phyloP scores from a whole-genome alignment of 1,140 invertebrate species.

The Drosophila bifasciata region DNA sequence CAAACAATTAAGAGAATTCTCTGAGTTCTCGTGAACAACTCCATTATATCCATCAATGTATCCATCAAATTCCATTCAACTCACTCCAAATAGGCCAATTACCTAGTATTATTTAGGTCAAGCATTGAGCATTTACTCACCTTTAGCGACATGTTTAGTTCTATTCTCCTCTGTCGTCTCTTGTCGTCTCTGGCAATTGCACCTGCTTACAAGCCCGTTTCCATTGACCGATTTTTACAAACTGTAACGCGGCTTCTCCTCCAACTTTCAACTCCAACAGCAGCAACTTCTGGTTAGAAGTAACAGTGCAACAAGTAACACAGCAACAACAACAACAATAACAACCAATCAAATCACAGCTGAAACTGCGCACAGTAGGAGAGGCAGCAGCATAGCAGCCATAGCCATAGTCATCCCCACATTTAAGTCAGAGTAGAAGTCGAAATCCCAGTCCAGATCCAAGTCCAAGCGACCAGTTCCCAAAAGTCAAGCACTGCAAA shows the following conservation, averaged over 20 bases:
- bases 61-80: conserved; percentile 10
- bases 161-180: conserved; percentile 19
- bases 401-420: conserved; percentile 41
- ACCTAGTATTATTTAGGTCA: conserved; percentile 54
- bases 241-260: conserved; percentile 62
- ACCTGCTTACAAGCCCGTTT: conserved; percentile 77
- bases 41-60: not conserved
- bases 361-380: conserved; percentile 46
- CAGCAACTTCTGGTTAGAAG: conserved; percentile 35
- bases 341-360: conserved; percentile 49
- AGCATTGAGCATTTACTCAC: conserved; percentile 59
- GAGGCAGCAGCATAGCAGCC: conserved; percentile 59
- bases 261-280: conserved; percentile 27
- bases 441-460: conserved; percentile 21
- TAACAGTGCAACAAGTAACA: conserved; percentile 32
- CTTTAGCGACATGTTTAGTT: conserved; percentile 71
- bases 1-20: too few species aligned
- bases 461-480: conserved; percentile 49
- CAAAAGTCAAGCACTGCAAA: conserved; percentile 61
- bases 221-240: conserved; percentile 76
- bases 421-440: conserved; percentile 22
- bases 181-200: conserved; percentile 46
- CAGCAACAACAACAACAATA: conserved; percentile 46
- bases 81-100: conserved; percentile 24
- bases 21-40: not conserved